These are phyloP conservation scores for Crotalus viridis DNA, from an alignment of 2,113 vertebrate species.

Conservation along the genomic window DNA sequence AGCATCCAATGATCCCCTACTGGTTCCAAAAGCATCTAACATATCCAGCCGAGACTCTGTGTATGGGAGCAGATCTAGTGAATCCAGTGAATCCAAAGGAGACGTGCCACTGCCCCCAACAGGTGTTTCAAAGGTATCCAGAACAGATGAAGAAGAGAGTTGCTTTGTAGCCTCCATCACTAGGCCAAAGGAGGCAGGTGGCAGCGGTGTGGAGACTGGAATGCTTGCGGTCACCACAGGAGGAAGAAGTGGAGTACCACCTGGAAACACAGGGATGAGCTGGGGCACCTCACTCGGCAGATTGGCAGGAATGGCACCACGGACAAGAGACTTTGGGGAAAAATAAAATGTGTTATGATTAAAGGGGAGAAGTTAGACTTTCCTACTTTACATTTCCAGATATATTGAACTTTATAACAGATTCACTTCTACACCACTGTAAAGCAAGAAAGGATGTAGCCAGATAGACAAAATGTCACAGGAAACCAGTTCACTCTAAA, in stretches of 20 bases:
- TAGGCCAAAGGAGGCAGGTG: slow-evolving; percentile 77
- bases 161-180: slow-evolving; percentile 77
- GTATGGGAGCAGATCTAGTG: slow-evolving; percentile 68
- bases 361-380: slow-evolving; percentile 8
- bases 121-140: slow-evolving; percentile 75
- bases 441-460: not conserved
- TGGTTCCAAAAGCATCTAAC: slow-evolving; percentile 78
- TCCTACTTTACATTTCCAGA: not conserved
- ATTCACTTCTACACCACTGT: not conserved
- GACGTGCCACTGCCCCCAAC: slow-evolving; percentile 64
- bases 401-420: not conserved
- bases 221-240: slow-evolving; percentile 75
- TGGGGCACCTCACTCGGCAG: slow-evolving; percentile 84
- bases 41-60: slow-evolving; percentile 76
- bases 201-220: slow-evolving; percentile 75
- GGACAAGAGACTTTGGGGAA: slow-evolving; percentile 72
- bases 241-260: slow-evolving; percentile 75
- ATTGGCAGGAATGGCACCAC: slow-evolving; percentile 77
- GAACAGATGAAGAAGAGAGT: slow-evolving; percentile 77
- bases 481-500: not conserved
- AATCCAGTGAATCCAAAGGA: slow-evolving; percentile 60
- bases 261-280: slow-evolving; percentile 77
- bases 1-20: slow-evolving; percentile 70
- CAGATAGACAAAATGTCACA: not conserved
- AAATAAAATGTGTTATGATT: slow-evolving; percentile 34